Conservation (phyloP, 2,888 invertebrate genomes). For the Pterobdella sp. region DNA sequence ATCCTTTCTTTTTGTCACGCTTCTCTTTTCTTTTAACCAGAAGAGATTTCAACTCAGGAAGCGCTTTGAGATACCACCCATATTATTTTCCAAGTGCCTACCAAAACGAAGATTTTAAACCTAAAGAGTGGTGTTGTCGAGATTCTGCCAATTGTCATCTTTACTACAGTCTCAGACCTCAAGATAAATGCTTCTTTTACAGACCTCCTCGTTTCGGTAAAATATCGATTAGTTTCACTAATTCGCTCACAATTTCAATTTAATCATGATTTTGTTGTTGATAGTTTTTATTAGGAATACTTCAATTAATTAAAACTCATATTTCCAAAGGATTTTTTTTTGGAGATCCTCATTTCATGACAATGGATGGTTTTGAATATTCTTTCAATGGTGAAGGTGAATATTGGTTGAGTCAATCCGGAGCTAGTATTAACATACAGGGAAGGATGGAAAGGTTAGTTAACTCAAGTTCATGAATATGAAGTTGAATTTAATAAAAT, state of each 20-base stretch:
- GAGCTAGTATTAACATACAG: conserved; percentile 14
- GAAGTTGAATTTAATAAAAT: too few relatives aligned
- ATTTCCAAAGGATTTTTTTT: conserved; percentile 20
- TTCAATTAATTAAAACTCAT: too few relatives aligned
- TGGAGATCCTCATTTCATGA: conserved; percentile 31
- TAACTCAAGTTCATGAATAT: too few relatives aligned
- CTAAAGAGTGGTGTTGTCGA: conserved; percentile 28
- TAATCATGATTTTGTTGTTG: too few relatives aligned
- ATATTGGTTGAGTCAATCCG: conserved; percentile 26
- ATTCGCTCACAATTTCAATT: too few relatives aligned
- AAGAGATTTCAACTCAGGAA: conserved; percentile 10
- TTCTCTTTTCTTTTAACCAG: conserved; percentile 25
- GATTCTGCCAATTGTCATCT: conserved; percentile 29
- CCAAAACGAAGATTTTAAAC: conserved; percentile 5
- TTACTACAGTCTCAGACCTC: conserved; percentile 28
- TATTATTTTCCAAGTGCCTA: conserved; percentile 10
- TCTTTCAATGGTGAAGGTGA: conserved; percentile 32
- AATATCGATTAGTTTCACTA: too few relatives aligned
- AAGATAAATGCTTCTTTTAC: conserved; percentile 13
- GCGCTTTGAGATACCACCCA: conserved; percentile 25
- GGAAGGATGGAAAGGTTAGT: conserved; percentile 8
- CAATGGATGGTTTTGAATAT: conserved; percentile 29
- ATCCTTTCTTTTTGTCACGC: conserved; percentile 17
- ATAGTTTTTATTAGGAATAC: too few relatives aligned
- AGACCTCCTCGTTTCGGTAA: conserved; percentile 27